Evolutionary conservation across 2,797 vertebrate species (phyloP).

Genomic region (Clarias pachynema): DNA sequence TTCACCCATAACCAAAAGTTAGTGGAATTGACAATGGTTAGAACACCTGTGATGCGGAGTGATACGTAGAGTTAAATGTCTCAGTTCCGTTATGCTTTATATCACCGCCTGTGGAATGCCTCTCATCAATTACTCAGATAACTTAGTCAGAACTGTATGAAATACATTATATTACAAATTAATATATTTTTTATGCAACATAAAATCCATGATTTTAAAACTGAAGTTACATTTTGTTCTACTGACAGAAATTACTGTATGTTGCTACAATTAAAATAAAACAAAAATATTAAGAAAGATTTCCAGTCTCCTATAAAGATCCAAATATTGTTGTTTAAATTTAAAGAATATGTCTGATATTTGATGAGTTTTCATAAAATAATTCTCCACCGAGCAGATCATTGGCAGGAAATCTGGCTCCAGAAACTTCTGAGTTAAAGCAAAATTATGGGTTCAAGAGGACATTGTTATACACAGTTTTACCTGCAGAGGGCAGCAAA

Average conservation of each 20-base stretch:
- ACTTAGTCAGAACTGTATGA: too few relatives aligned
- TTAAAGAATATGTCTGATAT: neutral
- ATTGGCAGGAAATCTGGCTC: neutral
- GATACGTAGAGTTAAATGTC: too few relatives aligned
- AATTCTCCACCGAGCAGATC: neutral
- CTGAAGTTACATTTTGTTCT: neutral
- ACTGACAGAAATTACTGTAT: too few relatives aligned
- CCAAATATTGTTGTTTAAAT: neutral
- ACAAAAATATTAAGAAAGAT: neutral
- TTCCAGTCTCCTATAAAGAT: neutral
- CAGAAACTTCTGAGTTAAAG: neutral
- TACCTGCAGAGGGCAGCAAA: constrained; percentile 16
- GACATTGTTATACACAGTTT: neutral
- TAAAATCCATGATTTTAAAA: neutral
- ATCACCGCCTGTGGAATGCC: too few relatives aligned
- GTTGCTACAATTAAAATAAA: neutral
- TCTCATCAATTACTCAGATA: too few relatives aligned
- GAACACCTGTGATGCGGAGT: too few relatives aligned
- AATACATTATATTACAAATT: neutral
- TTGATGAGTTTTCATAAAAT: neutral
- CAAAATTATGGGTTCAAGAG: neutral
- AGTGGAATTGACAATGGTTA: too few relatives aligned
- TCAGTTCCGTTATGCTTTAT: too few relatives aligned
- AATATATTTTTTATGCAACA: neutral
- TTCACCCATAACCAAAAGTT: too few relatives aligned